phyloP scores from a whole-genome alignment of 2,113 vertebrate species.

The Callocephalon fimbriatum region DNA sequence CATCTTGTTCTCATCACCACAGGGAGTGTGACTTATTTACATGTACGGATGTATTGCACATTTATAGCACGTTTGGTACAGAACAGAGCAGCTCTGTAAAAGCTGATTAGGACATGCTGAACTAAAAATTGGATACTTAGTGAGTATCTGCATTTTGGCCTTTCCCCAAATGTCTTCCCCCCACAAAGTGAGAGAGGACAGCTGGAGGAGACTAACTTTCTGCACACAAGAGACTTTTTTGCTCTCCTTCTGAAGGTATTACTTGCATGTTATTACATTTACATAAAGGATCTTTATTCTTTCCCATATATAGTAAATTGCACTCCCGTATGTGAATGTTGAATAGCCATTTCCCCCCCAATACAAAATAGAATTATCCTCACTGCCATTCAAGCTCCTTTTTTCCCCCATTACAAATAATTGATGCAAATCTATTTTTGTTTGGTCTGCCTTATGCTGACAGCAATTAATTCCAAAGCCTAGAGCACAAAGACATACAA shows the following conservation, averaged over 20 bases:
- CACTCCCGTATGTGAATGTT: not conserved
- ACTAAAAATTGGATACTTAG: conserved; percentile 14
- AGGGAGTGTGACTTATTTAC: not conserved
- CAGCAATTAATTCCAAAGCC: conserved; percentile 70
- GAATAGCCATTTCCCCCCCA: not conserved
- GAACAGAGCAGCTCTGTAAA: conserved; percentile 30
- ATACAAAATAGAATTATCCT: conserved; percentile 44
- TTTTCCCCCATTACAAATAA: not conserved
- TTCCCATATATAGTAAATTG: conserved; percentile 65
- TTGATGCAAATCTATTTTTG: conserved; percentile 69
- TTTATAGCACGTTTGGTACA: not conserved
- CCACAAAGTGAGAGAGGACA: conserved; percentile 43
- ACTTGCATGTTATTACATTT: conserved; percentile 48
- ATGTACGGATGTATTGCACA: not conserved
- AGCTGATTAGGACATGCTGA: conserved; percentile 28
- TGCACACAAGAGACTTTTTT: not conserved
- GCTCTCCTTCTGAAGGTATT: conserved; percentile 60
- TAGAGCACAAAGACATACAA: conserved; percentile 48
- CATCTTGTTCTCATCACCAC: not conserved
- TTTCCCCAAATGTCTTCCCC: conserved; percentile 23
- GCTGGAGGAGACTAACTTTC: conserved; percentile 47
- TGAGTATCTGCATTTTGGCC: conserved; percentile 39
- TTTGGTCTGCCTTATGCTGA: conserved; percentile 66
- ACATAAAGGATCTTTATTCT: conserved; percentile 29
- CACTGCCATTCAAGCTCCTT: conserved; percentile 24